A percentile compares a stretch with the other conserved stretches of the same genome.
Evolutionary conservation across 2,797 vertebrate genomes (phyloP).

Genomic region (Acropternis orthonyx): DNA sequence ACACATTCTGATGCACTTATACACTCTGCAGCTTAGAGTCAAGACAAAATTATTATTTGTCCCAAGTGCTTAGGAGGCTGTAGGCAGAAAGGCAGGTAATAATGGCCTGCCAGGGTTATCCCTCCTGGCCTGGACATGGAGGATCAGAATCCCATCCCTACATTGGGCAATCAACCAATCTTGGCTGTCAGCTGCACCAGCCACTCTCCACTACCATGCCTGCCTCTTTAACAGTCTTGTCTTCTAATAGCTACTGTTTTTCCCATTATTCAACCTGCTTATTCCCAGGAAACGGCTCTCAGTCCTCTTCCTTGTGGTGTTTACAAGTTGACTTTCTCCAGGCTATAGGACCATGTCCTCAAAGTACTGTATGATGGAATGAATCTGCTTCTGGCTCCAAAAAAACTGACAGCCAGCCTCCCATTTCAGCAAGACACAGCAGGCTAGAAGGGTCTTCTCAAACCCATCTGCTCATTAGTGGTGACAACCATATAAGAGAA

Average conservation of each 20-base stretch:
- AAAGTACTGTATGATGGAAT: fast-evolving
- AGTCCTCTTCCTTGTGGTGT: background rate
- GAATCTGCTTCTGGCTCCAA: background rate
- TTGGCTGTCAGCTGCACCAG: background rate
- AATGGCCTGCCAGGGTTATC: no score
- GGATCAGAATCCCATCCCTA: background rate
- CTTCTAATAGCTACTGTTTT: background rate
- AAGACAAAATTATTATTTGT: background rate
- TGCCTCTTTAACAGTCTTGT: background rate
- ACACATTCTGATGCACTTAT: background rate
- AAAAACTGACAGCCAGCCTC: background rate
- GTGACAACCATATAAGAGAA: background rate
- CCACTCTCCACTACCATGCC: no score
- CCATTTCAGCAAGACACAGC: background rate
- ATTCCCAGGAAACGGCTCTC: background rate
- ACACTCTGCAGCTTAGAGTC: background rate
- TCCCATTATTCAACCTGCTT: background rate
- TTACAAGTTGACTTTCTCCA: background rate
- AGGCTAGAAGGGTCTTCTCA: background rate
- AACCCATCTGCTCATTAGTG: background rate
- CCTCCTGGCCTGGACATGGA: background rate
- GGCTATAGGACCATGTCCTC: background rate
- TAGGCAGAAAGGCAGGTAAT: background rate
- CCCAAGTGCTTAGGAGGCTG: background rate
- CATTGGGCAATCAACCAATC: background rate